A percentile compares a stretch with the other conserved stretches of the same genome.
Evolutionary conservation across 1,140 invertebrate species (phyloP).

Genomic region (Pomacea maculata): DNA sequence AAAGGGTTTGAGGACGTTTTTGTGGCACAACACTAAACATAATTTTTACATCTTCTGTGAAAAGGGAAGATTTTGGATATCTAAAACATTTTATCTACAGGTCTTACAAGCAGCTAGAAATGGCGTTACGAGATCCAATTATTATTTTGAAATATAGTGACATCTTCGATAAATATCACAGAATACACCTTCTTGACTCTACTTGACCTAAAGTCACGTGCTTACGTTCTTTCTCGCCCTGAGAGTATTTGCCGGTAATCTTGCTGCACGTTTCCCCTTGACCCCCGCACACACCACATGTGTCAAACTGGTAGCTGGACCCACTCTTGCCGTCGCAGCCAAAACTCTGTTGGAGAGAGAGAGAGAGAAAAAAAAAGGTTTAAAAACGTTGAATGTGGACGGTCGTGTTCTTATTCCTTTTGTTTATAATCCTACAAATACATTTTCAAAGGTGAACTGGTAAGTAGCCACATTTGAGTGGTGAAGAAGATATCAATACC

Average conservation of each 20-base stretch:
- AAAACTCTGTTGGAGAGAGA: constrained; percentile 26
- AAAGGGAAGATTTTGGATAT: not conserved
- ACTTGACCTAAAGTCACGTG: not conserved
- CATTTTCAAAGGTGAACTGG: too few relatives aligned
- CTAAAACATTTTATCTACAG: not conserved
- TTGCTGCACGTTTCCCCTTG: constrained; percentile 78
- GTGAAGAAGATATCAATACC: too few relatives aligned
- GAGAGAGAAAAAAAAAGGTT: too few relatives aligned
- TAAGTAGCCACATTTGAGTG: too few relatives aligned
- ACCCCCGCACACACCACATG: constrained; percentile 86
- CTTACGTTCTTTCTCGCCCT: constrained; percentile 37
- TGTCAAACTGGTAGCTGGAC: constrained; percentile 78
- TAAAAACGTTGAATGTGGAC: too few relatives aligned
- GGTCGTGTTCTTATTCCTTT: too few relatives aligned
- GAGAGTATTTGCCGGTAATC: constrained; percentile 33
- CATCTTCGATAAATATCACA: not conserved
- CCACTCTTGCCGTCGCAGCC: constrained; percentile 86
- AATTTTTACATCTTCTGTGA: too few relatives aligned
- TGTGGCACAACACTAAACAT: too few relatives aligned
- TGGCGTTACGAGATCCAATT: too few relatives aligned
- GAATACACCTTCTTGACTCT: not conserved
- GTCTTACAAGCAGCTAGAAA: too few relatives aligned
- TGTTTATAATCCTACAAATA: too few relatives aligned
- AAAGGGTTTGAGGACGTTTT: too few relatives aligned
- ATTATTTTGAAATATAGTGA: not conserved